These are phyloP conservation scores for Melanotaenia boesemani DNA, from an alignment of 2,797 vertebrate genomes.

Conservation along the genomic window DNA sequence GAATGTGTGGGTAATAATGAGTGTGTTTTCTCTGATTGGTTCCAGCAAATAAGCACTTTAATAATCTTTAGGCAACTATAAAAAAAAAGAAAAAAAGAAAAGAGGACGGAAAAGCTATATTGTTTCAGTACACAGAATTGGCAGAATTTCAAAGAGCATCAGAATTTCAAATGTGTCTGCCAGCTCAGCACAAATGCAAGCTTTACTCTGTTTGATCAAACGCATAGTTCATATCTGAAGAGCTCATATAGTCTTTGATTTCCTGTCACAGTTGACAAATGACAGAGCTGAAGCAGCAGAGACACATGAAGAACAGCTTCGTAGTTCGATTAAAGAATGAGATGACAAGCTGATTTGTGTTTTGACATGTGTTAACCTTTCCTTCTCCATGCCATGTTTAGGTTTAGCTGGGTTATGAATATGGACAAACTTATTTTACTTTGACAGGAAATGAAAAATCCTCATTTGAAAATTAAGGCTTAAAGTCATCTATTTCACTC, in stretches of 20 bases:
- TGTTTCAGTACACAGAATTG: slow-evolving; percentile 56
- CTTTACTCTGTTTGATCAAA: slow-evolving; percentile 67
- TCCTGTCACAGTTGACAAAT: slow-evolving; percentile 60
- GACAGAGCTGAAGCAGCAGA: slow-evolving; percentile 63
- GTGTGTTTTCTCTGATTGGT: slow-evolving; percentile 1
- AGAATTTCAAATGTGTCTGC: slow-evolving; percentile 60
- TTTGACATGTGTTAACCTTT: slow-evolving; percentile 56
- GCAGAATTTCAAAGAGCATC: slow-evolving; percentile 71
- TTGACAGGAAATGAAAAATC: slow-evolving; percentile 9
- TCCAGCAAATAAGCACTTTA: slow-evolving; percentile 44
- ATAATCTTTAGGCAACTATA: slow-evolving; percentile 46
- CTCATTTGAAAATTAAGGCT: neutral
- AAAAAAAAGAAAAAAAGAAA: neutral
- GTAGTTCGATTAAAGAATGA: slow-evolving; percentile 59
- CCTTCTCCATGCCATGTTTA: slow-evolving; percentile 27
- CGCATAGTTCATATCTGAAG: slow-evolving; percentile 57
- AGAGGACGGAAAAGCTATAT: slow-evolving; percentile 34
- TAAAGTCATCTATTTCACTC: neutral
- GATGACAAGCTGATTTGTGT: slow-evolving; percentile 52
- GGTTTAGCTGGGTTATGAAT: neutral
- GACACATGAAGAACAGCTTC: slow-evolving; percentile 66
- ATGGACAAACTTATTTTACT: slow-evolving; percentile 6
- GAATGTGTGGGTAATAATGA: neutral
- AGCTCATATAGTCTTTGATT: slow-evolving; percentile 74
- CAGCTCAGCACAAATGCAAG: slow-evolving; percentile 55